Conservation (phyloP, 2,888 invertebrate species). For the Anthophora plumipes region DNA sequence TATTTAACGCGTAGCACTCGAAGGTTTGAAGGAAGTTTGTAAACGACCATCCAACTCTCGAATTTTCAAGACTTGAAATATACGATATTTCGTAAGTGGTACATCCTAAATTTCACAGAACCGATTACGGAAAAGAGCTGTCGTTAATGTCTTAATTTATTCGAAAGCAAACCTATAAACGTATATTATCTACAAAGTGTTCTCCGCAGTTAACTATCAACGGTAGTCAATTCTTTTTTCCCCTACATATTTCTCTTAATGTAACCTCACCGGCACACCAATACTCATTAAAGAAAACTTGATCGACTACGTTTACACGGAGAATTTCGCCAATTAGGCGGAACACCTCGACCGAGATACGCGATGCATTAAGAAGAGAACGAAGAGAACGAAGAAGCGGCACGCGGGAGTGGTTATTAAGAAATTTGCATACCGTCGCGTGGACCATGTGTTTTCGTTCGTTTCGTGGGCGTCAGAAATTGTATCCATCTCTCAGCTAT, state of each 20-base stretch:
- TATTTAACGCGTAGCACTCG: background rate
- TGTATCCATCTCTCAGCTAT: background rate
- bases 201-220: background rate
- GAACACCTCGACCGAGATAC: constrained; percentile 27
- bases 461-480: constrained; percentile 15
- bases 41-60: background rate
- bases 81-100: background rate
- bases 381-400: constrained; percentile 21
- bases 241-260: constrained; percentile 9
- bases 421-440: constrained; percentile 35
- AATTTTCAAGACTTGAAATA: background rate
- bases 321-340: constrained; percentile 54
- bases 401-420: constrained; percentile 29
- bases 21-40: no score
- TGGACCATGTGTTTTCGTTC: background rate
- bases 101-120: constrained; percentile 5
- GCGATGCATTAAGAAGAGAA: constrained; percentile 15
- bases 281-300: background rate
- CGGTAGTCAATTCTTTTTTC: constrained; percentile 19
- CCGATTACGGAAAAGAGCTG: constrained; percentile 5
- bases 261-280: background rate
- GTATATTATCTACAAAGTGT: background rate
- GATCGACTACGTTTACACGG: constrained; percentile 20
- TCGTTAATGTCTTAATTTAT: constrained; percentile 24
- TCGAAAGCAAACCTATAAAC: background rate